phyloP scores from a whole-genome alignment of 2,113 vertebrate species.

The Dendropsophus ebraccatus region DNA sequence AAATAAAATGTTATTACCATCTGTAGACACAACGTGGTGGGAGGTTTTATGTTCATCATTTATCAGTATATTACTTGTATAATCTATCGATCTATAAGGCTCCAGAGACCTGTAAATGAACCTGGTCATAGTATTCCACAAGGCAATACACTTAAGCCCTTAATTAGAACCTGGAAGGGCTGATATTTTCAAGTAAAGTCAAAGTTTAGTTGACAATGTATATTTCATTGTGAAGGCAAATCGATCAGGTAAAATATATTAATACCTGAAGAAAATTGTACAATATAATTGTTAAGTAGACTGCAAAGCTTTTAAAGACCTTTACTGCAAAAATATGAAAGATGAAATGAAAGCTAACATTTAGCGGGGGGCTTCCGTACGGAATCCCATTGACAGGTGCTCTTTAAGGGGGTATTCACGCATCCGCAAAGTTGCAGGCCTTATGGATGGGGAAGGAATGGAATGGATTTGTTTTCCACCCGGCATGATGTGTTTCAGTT shows the following conservation, averaged over 20 bases:
- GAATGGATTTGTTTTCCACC: too few relatives aligned
- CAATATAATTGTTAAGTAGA: constrained; percentile 5
- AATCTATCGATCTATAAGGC: neutral
- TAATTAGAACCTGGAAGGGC: constrained; percentile 40
- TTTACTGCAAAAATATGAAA: neutral
- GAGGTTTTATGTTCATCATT: neutral
- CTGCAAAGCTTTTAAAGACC: neutral
- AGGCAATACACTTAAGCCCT: neutral
- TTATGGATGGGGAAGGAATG: too few relatives aligned
- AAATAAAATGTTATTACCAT: constrained; percentile 9
- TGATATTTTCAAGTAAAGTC: neutral
- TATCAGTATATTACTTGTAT: neutral
- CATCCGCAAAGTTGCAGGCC: too few relatives aligned
- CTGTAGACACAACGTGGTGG: neutral
- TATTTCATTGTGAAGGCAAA: constrained; percentile 46
- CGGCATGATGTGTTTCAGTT: too few relatives aligned
- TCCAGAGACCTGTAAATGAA: neutral
- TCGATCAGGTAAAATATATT: constrained; percentile 24
- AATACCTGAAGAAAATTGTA: constrained; percentile 7
- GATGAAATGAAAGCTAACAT: neutral
- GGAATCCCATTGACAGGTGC: too few relatives aligned
- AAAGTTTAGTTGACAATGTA: constrained; percentile 30
- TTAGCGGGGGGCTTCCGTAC: too few relatives aligned
- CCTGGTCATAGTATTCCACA: constrained; percentile 1
- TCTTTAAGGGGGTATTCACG: too few relatives aligned